Conservation (phyloP, 2,888 invertebrate species). For the Ctena decussata region DNA sequence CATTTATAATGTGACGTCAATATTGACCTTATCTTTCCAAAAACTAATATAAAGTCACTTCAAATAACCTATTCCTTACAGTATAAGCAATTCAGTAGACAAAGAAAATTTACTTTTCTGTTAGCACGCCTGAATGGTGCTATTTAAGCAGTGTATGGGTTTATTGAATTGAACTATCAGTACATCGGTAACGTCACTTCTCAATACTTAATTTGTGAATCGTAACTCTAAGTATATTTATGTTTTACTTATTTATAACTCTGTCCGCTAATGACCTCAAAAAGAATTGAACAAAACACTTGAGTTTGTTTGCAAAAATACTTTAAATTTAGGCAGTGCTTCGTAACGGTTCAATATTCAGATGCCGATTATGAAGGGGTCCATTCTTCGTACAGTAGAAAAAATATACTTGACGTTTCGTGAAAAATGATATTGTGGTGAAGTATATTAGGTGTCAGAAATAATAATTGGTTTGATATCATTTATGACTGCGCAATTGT, state of each 20-base stretch:
- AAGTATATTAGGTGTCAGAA: slow-evolving; percentile 18
- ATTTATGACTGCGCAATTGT: slow-evolving; percentile 27
- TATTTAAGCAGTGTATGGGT: slow-evolving; percentile 21
- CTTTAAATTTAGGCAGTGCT: not conserved
- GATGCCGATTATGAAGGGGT: not conserved
- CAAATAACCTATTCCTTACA: slow-evolving; percentile 5
- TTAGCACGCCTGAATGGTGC: slow-evolving; percentile 12
- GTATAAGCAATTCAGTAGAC: slow-evolving; percentile 4
- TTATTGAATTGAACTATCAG: slow-evolving; percentile 35
- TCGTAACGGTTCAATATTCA: not conserved
- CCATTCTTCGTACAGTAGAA: not conserved
- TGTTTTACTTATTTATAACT: slow-evolving; percentile 48
- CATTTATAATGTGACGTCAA: slow-evolving; percentile 43
- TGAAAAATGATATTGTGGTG: slow-evolving; percentile 1
- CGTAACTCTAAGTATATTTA: slow-evolving; percentile 39
- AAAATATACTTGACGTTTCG: not conserved
- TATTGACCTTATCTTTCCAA: slow-evolving; percentile 42
- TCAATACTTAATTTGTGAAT: slow-evolving; percentile 31
- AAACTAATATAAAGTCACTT: slow-evolving; percentile 12
- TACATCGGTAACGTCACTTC: slow-evolving; percentile 40
- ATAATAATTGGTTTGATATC: slow-evolving; percentile 40
- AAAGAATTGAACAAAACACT: slow-evolving; percentile 24
- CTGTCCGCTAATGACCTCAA: slow-evolving; percentile 44
- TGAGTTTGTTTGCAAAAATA: not conserved
- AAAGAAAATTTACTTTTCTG: slow-evolving; percentile 48